A percentile compares a stretch with the other conserved stretches of the same genome.
These are phyloP conservation scores for Aelia acuminata DNA, from an alignment of 2,888 invertebrate genomes.

Conservation along the genomic window DNA sequence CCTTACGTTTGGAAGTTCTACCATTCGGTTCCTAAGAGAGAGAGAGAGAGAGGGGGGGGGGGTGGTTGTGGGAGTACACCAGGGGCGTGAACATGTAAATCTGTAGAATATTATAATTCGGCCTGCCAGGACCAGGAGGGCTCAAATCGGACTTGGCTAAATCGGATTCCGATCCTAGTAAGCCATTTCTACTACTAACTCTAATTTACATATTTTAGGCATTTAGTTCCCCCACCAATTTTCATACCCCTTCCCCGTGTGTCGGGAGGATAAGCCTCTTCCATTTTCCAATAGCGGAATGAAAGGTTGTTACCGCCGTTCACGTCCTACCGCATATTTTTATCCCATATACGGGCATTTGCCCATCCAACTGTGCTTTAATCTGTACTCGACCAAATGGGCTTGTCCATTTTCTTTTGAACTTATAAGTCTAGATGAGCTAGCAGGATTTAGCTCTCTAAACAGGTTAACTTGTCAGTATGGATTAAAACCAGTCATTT, in stretches of 20 bases:
- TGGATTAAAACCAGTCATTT: neutral
- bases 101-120: constrained; percentile 42
- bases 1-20: neutral
- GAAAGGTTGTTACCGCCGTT: constrained; percentile 30
- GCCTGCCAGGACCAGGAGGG: constrained; percentile 23
- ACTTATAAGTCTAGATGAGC: neutral
- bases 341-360: neutral
- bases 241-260: constrained; percentile 14
- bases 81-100: constrained; percentile 31
- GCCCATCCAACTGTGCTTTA: neutral
- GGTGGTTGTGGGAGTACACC: too few relatives aligned
- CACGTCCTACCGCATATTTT: neutral
- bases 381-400: neutral
- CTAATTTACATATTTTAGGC: constrained; percentile 51
- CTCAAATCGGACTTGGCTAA: constrained; percentile 46
- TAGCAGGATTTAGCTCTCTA: neutral
- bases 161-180: constrained; percentile 46
- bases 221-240: constrained; percentile 45
- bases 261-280: constrained; percentile 37
- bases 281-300: constrained; percentile 39
- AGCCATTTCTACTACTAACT: constrained; percentile 50
- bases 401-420: neutral
- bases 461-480: neutral
- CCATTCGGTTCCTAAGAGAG: neutral
- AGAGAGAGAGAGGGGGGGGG: neutral